Conservation (phyloP, 2,113 vertebrate species). For the Porphyrio hochstetteri region DNA sequence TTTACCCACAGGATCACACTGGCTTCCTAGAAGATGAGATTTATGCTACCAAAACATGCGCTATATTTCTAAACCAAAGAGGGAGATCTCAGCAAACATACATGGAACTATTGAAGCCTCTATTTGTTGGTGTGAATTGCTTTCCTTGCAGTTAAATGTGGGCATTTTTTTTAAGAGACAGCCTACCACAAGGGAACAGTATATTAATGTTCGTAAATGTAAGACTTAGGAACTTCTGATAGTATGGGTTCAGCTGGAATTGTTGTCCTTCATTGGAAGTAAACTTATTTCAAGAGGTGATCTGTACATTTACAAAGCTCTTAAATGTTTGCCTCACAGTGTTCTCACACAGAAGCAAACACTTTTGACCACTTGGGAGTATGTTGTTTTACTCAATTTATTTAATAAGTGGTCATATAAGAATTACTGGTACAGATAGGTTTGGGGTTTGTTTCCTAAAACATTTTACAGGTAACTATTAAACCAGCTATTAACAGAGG, state of each 20-base stretch:
- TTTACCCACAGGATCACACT: not conserved
- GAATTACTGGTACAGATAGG: constrained; percentile 34
- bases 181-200: not conserved
- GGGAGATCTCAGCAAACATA: not conserved
- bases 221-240: not conserved
- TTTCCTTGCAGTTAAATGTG: constrained; percentile 20
- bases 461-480: not conserved
- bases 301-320: constrained; percentile 36
- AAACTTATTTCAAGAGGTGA: constrained; percentile 20
- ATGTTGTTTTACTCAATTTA: constrained; percentile 47
- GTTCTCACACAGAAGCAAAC: constrained; percentile 48
- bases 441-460: not conserved
- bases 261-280: constrained; percentile 30
- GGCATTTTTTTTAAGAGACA: not conserved
- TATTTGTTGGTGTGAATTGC: not conserved
- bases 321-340: constrained; percentile 13
- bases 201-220: not conserved
- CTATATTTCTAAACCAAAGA: not conserved
- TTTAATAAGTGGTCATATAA: constrained; percentile 37
- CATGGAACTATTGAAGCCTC: not conserved
- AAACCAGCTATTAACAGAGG: not conserved
- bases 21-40: not conserved
- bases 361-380: constrained; percentile 25
- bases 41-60: not conserved
- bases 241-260: not conserved